Percentiles rank a stretch among this genome's conserved stretches.
Evolutionary conservation across 2,888 invertebrate genomes (phyloP).

Genomic region (Tanypteryx hageni): DNA sequence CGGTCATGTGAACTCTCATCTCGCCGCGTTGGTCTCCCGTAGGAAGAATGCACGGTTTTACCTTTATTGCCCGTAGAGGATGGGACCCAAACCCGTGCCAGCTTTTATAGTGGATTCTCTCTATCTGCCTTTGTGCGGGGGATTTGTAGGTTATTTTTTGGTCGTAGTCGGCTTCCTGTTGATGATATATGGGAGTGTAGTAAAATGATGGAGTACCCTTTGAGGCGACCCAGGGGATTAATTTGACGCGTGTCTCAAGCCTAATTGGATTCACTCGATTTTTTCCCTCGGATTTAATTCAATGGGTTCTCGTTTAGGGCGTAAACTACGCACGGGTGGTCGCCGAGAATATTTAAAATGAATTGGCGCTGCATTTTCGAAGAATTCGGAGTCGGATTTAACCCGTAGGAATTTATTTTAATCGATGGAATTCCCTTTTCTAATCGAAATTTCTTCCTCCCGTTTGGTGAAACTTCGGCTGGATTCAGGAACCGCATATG

Average conservation of each 20-base stretch:
- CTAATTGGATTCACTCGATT: conserved; percentile 1
- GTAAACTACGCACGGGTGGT: too few relatives aligned
- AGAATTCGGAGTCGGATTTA: too few relatives aligned
- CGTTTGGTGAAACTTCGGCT: too few relatives aligned
- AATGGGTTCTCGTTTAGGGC: too few relatives aligned
- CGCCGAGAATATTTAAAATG: too few relatives aligned
- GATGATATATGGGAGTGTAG: not conserved
- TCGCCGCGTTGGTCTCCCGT: not conserved
- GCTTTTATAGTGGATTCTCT: not conserved
- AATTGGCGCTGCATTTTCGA: too few relatives aligned
- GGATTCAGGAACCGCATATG: too few relatives aligned
- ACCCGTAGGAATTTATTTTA: too few relatives aligned
- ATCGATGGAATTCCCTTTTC: too few relatives aligned
- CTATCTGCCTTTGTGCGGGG: not conserved
- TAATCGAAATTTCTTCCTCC: too few relatives aligned
- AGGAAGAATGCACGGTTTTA: not conserved
- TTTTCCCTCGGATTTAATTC: too few relatives aligned
- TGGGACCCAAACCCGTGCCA: not conserved
- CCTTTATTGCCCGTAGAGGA: not conserved
- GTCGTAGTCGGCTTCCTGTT: not conserved
- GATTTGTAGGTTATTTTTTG: not conserved
- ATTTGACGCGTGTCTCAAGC: conserved; percentile 3
- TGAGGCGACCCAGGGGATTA: not conserved
- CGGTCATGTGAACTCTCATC: not conserved
- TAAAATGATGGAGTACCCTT: not conserved